phyloP scores from a whole-genome alignment of 2,113 vertebrate genomes.

The Calypte anna region DNA sequence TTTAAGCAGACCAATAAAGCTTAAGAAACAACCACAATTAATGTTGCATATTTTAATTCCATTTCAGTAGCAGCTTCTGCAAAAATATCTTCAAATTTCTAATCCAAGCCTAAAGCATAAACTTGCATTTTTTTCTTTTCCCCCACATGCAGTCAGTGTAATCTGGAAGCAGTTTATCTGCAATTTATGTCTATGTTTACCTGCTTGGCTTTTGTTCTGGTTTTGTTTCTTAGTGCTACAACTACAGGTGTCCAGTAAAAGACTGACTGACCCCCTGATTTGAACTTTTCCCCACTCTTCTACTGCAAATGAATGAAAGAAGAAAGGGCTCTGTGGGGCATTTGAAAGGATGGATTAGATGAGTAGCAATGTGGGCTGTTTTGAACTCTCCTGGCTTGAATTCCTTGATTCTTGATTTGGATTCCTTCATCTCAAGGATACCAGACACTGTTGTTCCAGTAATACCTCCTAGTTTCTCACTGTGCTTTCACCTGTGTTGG shows the following conservation, averaged over 20 bases:
- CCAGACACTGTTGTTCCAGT: background rate
- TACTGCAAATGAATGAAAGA: background rate
- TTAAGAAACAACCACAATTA: background rate
- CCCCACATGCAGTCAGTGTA: rapidly evolving
- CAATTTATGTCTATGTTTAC: background rate
- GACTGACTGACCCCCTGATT: background rate
- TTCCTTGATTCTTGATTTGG: too few species aligned
- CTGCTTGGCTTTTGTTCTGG: background rate
- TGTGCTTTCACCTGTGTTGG: background rate
- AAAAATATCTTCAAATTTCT: background rate
- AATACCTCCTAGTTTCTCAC: background rate
- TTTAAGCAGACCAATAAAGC: background rate
- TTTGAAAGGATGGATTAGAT: background rate
- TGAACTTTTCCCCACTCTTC: background rate
- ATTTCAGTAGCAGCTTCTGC: background rate
- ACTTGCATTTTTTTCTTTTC: rapidly evolving
- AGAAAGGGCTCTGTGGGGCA: background rate
- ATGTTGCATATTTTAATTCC: background rate
- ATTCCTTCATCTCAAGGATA: background rate
- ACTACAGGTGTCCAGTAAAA: background rate
- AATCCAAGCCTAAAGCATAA: background rate
- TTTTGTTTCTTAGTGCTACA: background rate
- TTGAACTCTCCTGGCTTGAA: background rate
- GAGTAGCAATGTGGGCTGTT: rapidly evolving
- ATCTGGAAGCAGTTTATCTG: background rate